These are phyloP conservation scores for Diaperis boleti DNA, from an alignment of 2,888 invertebrate genomes.

Conservation along the genomic window DNA sequence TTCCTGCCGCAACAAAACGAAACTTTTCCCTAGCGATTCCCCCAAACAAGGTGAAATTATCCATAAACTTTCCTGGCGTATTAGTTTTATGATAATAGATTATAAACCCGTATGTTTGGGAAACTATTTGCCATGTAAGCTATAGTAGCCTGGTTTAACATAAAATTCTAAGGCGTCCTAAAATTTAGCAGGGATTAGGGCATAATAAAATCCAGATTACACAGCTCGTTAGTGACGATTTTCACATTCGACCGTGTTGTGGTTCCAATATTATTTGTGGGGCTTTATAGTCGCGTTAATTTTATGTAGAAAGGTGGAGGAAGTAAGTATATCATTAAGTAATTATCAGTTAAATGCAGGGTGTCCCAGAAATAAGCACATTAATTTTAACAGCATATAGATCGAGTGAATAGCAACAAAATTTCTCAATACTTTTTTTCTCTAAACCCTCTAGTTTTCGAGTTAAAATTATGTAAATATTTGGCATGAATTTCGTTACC, in stretches of 20 bases:
- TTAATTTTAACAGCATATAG: too few relatives aligned
- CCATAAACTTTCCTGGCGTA: constrained; percentile 43
- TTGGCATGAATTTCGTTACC: too few relatives aligned
- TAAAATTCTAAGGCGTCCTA: constrained; percentile 50
- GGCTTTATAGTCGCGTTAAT: constrained; percentile 58
- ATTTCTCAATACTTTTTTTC: too few relatives aligned
- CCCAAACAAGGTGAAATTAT: constrained; percentile 41
- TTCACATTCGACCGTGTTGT: constrained; percentile 57
- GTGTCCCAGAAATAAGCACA: too few relatives aligned
- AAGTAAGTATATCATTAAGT: constrained; percentile 57
- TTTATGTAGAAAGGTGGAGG: constrained; percentile 56
- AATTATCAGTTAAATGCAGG: too few relatives aligned
- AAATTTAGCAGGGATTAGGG: constrained; percentile 61
- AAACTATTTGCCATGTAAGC: constrained; percentile 43
- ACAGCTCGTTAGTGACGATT: constrained; percentile 59
- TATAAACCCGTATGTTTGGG: constrained; percentile 42
- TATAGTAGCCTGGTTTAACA: constrained; percentile 44
- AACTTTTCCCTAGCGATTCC: constrained; percentile 9
- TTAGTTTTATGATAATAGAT: constrained; percentile 50
- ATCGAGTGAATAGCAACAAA: too few relatives aligned
- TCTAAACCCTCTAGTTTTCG: too few relatives aligned
- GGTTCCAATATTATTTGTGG: constrained; percentile 50
- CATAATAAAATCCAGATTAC: constrained; percentile 61
- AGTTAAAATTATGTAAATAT: too few relatives aligned
- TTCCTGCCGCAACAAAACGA: constrained; percentile 20